These are phyloP conservation scores for Diabrotica undecimpunctata DNA, from an alignment of 1,140 invertebrate species.

Conservation along the genomic window DNA sequence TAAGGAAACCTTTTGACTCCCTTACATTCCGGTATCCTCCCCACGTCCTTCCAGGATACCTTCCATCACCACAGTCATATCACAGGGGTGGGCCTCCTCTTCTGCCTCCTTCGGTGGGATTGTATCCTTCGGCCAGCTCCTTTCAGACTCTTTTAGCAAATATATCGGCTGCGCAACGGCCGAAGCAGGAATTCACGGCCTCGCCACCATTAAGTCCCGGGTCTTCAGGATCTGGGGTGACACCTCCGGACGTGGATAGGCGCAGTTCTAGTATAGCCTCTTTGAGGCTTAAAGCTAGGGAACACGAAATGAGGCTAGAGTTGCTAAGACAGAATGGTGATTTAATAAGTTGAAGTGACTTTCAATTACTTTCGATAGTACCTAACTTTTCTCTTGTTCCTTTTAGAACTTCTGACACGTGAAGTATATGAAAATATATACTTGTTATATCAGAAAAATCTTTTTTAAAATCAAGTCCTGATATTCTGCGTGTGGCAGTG, in stretches of 20 bases:
- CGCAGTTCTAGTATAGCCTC: conserved; percentile 87
- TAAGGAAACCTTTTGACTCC: conserved; percentile 76
- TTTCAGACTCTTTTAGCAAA: conserved; percentile 83
- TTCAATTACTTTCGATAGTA: neutral
- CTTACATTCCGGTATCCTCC: conserved; percentile 64
- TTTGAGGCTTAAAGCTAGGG: conserved; percentile 82
- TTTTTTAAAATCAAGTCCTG: neutral
- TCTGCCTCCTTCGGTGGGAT: conserved; percentile 60
- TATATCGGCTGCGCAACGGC: conserved; percentile 67
- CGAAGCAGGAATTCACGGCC: conserved; percentile 54
- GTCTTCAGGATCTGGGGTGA: conserved; percentile 45
- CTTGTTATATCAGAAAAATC: too few species aligned
- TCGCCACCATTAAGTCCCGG: conserved; percentile 55
- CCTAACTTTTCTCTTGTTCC: neutral
- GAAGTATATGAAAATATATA: too few species aligned
- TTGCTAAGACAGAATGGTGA: conserved; percentile 76
- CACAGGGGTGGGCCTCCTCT: conserved; percentile 60
- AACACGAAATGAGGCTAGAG: conserved; percentile 85
- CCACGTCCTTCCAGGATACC: conserved; percentile 51
- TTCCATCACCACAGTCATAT: conserved; percentile 51
- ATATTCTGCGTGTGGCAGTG: neutral
- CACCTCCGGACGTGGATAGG: conserved; percentile 67
- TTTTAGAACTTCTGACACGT: neutral
- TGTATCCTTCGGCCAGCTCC: conserved; percentile 68
- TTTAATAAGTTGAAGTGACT: conserved; percentile 62